A percentile compares a stretch with the other conserved stretches of the same genome.
These are phyloP conservation scores for Anhinga rufa DNA, from an alignment of 2,113 vertebrate genomes.

Conservation along the genomic window DNA sequence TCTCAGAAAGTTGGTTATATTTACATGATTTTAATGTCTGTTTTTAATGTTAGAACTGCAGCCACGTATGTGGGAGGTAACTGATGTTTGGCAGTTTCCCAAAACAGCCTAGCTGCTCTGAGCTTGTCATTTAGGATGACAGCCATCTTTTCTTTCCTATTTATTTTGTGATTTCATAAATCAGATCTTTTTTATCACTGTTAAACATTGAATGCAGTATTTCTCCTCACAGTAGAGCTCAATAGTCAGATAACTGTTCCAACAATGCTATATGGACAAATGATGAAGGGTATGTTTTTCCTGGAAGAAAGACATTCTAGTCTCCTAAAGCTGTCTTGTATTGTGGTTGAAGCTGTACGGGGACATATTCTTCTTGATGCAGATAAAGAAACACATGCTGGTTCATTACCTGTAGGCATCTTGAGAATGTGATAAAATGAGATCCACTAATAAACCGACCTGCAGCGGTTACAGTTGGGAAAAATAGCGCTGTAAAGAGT, in stretches of 20 bases:
- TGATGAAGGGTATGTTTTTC: background rate
- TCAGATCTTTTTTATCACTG: background rate
- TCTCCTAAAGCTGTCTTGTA: background rate
- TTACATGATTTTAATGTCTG: slow-evolving; percentile 34
- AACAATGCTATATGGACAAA: background rate
- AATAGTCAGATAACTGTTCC: background rate
- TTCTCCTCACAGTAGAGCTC: background rate
- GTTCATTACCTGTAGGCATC: background rate
- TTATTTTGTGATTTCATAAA: slow-evolving; percentile 9
- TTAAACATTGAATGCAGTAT: background rate
- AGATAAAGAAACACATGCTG: background rate
- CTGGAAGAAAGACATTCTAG: background rate
- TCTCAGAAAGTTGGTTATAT: slow-evolving; percentile 17
- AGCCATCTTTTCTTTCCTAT: background rate
- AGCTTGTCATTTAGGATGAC: background rate
- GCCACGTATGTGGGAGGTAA: background rate
- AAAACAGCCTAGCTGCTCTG: background rate
- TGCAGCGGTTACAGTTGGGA: background rate
- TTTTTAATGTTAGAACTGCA: background rate
- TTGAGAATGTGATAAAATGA: background rate
- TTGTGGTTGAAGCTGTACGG: background rate
- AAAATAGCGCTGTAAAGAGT: background rate
- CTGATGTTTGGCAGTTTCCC: background rate
- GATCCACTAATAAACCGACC: background rate
- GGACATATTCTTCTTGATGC: background rate